A percentile compares a stretch with the other conserved stretches of the same genome.
phyloP scores from a whole-genome alignment of 2,797 vertebrate genomes.

The Microcaecilia unicolor region DNA sequence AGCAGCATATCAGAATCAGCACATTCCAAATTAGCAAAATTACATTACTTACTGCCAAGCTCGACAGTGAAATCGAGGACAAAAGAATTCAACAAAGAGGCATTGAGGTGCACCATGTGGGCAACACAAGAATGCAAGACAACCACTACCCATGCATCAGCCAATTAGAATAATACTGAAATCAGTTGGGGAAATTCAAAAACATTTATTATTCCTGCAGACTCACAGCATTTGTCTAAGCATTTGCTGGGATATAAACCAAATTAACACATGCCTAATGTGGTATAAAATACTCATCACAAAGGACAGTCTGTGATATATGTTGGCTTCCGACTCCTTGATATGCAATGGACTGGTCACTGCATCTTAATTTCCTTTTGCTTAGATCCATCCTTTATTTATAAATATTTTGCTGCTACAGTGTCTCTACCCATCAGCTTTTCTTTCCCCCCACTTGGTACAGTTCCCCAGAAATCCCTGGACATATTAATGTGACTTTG shows the following conservation, averaged over 20 bases:
- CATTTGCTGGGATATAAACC: slow-evolving; percentile 18
- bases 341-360: slow-evolving; percentile 29
- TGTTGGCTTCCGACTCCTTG: slow-evolving; percentile 28
- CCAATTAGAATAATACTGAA: slow-evolving; percentile 22
- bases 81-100: slow-evolving; percentile 19
- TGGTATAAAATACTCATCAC: slow-evolving; percentile 31
- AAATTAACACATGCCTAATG: slow-evolving; percentile 18
- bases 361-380: slow-evolving; percentile 50
- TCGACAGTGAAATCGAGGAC: slow-evolving; percentile 22
- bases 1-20: too few species aligned
- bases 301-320: slow-evolving; percentile 25
- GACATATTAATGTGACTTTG: slow-evolving; percentile 77
- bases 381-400: slow-evolving; percentile 55
- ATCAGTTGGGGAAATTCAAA: slow-evolving; percentile 24
- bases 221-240: slow-evolving; percentile 14
- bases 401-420: slow-evolving; percentile 42
- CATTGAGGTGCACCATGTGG: too few species aligned
- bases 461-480: slow-evolving; percentile 67
- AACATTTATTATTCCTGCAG: too few species aligned
- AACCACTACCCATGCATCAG: slow-evolving; percentile 12
- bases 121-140: too few species aligned
- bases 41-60: too few species aligned
- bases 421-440: slow-evolving; percentile 47
- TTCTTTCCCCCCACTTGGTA: slow-evolving; percentile 25
- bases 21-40: too few species aligned